phyloP scores from a whole-genome alignment of 1,140 invertebrate species.

The Drosophila mayri region DNA sequence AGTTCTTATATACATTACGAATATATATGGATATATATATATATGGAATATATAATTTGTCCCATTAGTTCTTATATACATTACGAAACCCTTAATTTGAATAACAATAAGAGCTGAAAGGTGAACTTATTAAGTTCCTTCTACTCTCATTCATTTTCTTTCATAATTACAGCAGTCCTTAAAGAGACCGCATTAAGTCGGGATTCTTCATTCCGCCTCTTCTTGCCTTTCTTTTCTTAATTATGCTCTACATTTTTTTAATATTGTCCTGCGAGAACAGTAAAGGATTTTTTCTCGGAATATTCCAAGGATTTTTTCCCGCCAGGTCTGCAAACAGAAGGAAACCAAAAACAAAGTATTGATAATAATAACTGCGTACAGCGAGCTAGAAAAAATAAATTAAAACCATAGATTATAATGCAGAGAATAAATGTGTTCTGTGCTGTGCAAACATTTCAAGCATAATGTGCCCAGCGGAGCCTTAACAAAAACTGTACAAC shows the following conservation, averaged over 20 bases:
- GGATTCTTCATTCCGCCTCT: constrained; percentile 12
- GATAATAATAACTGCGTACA: constrained; percentile 17
- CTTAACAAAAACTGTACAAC: constrained; percentile 34
- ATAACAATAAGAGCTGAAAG: neutral
- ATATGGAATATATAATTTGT: neutral
- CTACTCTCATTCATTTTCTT: neutral
- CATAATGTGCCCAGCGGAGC: constrained; percentile 45
- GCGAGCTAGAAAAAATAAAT: constrained; percentile 12
- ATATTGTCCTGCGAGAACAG: neutral
- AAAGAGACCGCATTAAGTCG: constrained; percentile 3
- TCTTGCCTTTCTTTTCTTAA: constrained; percentile 41
- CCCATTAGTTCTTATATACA: no score
- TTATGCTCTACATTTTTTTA: constrained; percentile 41
- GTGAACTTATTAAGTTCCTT: neutral
- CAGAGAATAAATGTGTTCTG: neutral
- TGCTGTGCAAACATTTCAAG: constrained; percentile 31
- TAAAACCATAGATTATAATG: constrained; percentile 14
- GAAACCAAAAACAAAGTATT: constrained; percentile 13
- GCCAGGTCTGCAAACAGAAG: neutral
- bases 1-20: no score
- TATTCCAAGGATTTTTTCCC: constrained; percentile 1
- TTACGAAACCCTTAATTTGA: neutral
- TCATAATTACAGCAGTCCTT: constrained; percentile 26
- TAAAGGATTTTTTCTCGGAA: constrained; percentile 8
- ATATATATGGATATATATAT: no score